Evolutionary conservation across 2,113 vertebrate species (phyloP), one percentile per base, ranked within the genome.

Genomic region (Columba janthina): DNA sequence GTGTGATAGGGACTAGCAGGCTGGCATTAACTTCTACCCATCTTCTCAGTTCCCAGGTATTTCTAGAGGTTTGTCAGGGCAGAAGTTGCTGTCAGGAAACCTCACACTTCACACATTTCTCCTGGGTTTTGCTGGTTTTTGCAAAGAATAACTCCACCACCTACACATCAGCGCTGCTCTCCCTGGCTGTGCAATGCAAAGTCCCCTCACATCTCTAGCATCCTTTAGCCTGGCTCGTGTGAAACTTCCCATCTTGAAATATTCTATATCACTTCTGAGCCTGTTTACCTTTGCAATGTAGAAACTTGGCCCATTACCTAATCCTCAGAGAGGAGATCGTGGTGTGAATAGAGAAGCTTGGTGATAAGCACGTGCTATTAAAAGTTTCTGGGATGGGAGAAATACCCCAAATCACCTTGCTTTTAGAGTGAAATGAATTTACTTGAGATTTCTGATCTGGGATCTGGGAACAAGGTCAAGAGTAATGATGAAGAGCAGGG

Each of bases 81-180:
- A 31, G 51, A 71, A 89, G 11, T 32, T 36, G 11, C 32, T 9
- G 4, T 24, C 21, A 10, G 57, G 12, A 36, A 83, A 42, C 11
- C 25, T 61, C 5, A 1, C 4, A 44, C 11, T 69, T 82, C 14
- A 8, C 14, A 17, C 2, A 0, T 11, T 54, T 54, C 34, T 32
- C 5, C 34, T 53, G 22, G 9, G 4, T 67, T 82, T 94, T 78
- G 16, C 13, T 75, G 25, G 5, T 24, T 94, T 72, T 48, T 56
- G 3, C 40, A 24, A 50, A 70, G 29, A 58, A 5, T 50, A 85
- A 31, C 9, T 62, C 50, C 17, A 15, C 26, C 6, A 11, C 19
- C 3, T 34, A 19, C 4, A 2, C 6, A 17, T 11, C 24, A 8
- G 34, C 1, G 6, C 24, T 71, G 65, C 2, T 54, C 7, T 71